Evolutionary conservation across 1,140 invertebrate genomes (phyloP).

Genomic region (Brachionus angularis): DNA sequence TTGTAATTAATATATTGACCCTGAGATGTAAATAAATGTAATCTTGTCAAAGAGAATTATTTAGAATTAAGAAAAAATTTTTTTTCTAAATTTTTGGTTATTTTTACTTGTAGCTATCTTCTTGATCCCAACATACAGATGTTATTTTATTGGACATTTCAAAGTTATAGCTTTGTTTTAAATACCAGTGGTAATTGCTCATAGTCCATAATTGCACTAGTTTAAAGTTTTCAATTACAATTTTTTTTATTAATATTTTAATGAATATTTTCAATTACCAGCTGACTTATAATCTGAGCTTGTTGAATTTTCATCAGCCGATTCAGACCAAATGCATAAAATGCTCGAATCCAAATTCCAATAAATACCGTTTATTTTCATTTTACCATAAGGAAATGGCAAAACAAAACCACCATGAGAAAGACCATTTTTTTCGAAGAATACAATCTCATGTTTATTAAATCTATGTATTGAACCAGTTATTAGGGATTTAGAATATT

Average conservation of each 20-base stretch:
- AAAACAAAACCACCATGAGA: constrained; percentile 75
- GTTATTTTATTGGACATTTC: constrained; percentile 14
- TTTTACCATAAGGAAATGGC: constrained; percentile 58
- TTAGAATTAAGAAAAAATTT: neutral
- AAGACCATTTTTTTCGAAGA: constrained; percentile 88
- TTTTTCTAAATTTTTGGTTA: neutral
- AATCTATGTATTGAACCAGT: constrained; percentile 4
- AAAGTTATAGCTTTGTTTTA: constrained; percentile 68
- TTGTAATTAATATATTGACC: constrained; percentile 26
- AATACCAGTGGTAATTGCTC: constrained; percentile 84
- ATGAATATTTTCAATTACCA: neutral
- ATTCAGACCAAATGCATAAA: constrained; percentile 53
- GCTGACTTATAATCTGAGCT: neutral
- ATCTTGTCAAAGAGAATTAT: neutral
- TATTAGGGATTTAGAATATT: constrained; percentile 11
- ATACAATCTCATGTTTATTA: constrained; percentile 66
- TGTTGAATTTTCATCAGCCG: neutral
- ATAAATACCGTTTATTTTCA: constrained; percentile 62
- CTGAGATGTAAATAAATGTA: constrained; percentile 19
- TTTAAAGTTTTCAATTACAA: constrained; percentile 40
- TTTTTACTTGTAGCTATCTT: constrained; percentile 31
- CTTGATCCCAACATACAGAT: constrained; percentile 30
- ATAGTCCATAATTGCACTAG: constrained; percentile 72
- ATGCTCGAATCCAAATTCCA: constrained; percentile 78
- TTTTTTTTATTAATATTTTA: neutral